Evolutionary conservation across 2,797 vertebrate species (phyloP).

Genomic region (Myotis vivesi): DNA sequence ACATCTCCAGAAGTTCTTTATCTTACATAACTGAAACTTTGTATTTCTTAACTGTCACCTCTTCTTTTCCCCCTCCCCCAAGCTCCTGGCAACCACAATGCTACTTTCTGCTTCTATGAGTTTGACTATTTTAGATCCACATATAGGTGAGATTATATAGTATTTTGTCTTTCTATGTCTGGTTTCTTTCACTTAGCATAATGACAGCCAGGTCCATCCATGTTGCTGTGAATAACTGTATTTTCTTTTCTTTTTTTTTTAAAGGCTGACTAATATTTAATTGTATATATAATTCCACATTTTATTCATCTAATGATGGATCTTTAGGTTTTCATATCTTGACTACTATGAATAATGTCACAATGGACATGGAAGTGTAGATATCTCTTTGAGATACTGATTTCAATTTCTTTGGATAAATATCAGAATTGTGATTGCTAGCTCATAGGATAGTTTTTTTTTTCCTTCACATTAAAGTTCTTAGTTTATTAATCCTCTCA

Average conservation of each 20-base stretch:
- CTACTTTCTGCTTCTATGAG: background rate
- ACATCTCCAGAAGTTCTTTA: background rate
- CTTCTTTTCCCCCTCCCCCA: background rate
- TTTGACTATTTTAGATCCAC: background rate
- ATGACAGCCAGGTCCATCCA: background rate
- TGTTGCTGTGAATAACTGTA: background rate
- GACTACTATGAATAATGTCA: background rate
- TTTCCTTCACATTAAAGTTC: background rate
- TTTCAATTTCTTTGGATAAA: background rate
- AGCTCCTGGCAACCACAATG: background rate
- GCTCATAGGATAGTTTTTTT: background rate
- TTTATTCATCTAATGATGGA: background rate
- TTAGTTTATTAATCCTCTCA: background rate
- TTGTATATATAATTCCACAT: background rate
- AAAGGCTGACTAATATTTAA: background rate
- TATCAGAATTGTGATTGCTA: background rate
- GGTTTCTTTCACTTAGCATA: background rate
- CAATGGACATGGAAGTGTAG: background rate
- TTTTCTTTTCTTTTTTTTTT: background rate
- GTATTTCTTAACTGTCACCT: background rate
- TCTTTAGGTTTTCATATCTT: background rate
- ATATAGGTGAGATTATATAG: background rate
- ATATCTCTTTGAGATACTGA: background rate
- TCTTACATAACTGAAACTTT: background rate
- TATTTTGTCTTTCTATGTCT: background rate